A percentile compares a stretch with the other conserved stretches of the same genome.
Evolutionary conservation across 1,140 invertebrate genomes (phyloP).

Genomic region (Apocrypta bakeri): DNA sequence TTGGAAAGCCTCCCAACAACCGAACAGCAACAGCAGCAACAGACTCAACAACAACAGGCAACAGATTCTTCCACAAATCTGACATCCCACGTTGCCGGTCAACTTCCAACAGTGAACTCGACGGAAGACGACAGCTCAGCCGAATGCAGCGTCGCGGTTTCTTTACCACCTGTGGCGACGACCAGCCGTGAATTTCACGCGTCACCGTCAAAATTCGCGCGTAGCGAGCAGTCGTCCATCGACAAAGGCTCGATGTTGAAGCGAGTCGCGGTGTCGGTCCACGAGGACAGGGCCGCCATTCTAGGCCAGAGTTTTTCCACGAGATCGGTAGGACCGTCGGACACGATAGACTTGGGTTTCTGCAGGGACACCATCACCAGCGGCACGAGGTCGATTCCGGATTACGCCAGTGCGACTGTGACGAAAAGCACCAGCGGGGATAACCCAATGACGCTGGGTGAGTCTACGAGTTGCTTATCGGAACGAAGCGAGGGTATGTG

Average conservation of each 20-base stretch:
- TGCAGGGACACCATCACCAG: background rate
- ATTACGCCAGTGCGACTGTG: constrained; percentile 59
- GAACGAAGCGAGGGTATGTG: background rate
- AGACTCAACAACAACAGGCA: background rate
- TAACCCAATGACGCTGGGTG: constrained; percentile 63
- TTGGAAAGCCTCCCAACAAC: constrained; percentile 53
- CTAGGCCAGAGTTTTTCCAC: constrained; percentile 56
- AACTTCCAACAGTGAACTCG: constrained; percentile 31
- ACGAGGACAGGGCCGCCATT: constrained; percentile 58
- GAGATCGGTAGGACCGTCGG: constrained; percentile 55
- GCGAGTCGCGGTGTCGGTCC: constrained; percentile 66
- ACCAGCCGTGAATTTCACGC: constrained; percentile 53
- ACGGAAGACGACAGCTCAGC: constrained; percentile 64
- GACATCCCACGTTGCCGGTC: background rate
- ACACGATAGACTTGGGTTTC: constrained; percentile 54
- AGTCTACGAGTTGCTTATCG: constrained; percentile 4
- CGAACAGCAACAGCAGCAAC: background rate
- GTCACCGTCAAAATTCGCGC: constrained; percentile 56
- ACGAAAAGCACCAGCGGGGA: constrained; percentile 73
- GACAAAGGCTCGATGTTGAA: constrained; percentile 42
- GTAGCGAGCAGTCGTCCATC: constrained; percentile 53
- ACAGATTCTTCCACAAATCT: background rate
- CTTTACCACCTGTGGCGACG: background rate
- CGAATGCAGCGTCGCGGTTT: constrained; percentile 60
- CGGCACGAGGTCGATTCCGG: constrained; percentile 36